A percentile compares a stretch with the other conserved stretches of the same genome.
Conservation (phyloP, 2,888 invertebrate species). For the Blastobasis lacticolella region DNA sequence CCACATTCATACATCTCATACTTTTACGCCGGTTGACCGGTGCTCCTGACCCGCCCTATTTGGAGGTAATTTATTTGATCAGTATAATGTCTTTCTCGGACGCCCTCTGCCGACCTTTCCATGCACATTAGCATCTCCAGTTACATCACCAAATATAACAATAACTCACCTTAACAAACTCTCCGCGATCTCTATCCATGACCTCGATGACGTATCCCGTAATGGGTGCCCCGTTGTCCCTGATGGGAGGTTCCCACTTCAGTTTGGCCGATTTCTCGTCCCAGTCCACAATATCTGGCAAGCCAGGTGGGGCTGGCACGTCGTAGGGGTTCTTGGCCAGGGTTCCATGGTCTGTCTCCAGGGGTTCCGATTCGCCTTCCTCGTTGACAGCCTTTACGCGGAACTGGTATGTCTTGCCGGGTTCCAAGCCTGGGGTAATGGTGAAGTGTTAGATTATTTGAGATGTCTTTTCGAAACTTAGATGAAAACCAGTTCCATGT, state of each 20-base stretch:
- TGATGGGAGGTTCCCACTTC: conserved; percentile 92
- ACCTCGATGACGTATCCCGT: conserved; percentile 94
- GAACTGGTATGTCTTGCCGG: conserved; percentile 97
- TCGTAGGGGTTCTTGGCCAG: conserved; percentile 98
- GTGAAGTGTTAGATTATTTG: too few relatives aligned
- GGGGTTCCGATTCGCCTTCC: conserved; percentile 96
- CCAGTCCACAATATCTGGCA: conserved; percentile 93
- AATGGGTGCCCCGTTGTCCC: conserved; percentile 95
- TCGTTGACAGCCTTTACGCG: conserved; percentile 97
- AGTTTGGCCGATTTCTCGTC: conserved; percentile 92
- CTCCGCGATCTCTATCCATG: conserved; percentile 89
- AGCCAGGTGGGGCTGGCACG: conserved; percentile 88
- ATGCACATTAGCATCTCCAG: too few relatives aligned
- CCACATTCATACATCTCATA: too few relatives aligned
- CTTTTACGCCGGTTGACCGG: too few relatives aligned
- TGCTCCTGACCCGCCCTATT: too few relatives aligned
- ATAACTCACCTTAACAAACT: conserved; percentile 83
- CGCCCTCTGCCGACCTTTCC: too few relatives aligned
- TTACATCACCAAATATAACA: too few relatives aligned
- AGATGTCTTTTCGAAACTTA: background rate
- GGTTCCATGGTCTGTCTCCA: conserved; percentile 90
- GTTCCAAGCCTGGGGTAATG: conserved; percentile 93
- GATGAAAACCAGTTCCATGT: too few relatives aligned
- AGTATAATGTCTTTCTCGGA: too few relatives aligned
- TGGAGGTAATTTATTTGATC: too few relatives aligned